Evolutionary conservation across 1,140 invertebrate species (phyloP).

Genomic region (Nomia melanderi): DNA sequence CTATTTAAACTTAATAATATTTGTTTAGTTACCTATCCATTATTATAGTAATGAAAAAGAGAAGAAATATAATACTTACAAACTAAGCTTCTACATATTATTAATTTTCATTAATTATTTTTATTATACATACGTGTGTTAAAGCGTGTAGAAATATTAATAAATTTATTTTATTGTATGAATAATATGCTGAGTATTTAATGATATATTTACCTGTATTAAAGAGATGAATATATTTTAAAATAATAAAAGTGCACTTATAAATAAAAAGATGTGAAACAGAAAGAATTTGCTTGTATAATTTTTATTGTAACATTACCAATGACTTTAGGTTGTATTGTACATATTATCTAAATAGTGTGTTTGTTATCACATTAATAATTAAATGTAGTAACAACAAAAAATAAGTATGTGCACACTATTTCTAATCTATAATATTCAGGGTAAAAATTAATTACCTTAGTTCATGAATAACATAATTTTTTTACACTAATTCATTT

Average conservation of each 20-base stretch:
- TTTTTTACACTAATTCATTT: not conserved
- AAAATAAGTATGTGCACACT: constrained; percentile 21
- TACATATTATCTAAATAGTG: constrained; percentile 30
- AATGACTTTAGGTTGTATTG: not conserved
- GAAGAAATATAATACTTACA: not conserved
- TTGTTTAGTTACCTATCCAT: constrained; percentile 50
- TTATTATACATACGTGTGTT: constrained; percentile 5
- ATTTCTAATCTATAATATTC: constrained; percentile 15
- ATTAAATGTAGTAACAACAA: constrained; percentile 31
- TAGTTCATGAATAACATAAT: not conserved
- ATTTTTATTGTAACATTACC: constrained; percentile 19
- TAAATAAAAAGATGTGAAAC: constrained; percentile 13
- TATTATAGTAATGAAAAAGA: constrained; percentile 6
- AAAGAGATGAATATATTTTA: not conserved
- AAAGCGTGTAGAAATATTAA: not conserved
- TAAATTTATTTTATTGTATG: constrained; percentile 29
- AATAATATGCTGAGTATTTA: constrained; percentile 11
- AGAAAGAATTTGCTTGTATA: not conserved
- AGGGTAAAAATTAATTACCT: not conserved
- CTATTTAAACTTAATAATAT: constrained; percentile 54
- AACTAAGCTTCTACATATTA: constrained; percentile 8
- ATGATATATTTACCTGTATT: constrained; percentile 18
- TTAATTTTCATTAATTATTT: constrained; percentile 16
- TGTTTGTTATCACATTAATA: constrained; percentile 54
- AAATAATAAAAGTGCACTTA: constrained; percentile 25